Evolutionary conservation across 2,888 invertebrate genomes (phyloP).

Genomic region (Hirtodrosophila histrioides): DNA sequence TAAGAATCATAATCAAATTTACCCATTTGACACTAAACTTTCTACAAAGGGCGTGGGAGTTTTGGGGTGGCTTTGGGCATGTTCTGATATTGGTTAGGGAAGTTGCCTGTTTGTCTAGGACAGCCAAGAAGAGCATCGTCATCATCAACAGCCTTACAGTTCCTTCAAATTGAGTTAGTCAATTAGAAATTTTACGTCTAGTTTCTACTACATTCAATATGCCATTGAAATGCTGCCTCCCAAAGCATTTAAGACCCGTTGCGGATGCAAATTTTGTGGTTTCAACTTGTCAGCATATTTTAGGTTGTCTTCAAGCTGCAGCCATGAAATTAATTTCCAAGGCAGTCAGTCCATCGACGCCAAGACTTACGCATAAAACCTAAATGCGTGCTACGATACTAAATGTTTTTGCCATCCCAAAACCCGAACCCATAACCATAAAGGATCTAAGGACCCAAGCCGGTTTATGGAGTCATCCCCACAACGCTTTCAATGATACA

Average conservation of each 20-base stretch:
- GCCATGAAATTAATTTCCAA: constrained; percentile 15
- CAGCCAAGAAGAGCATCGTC: constrained; percentile 35
- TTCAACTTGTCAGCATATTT: constrained; percentile 45
- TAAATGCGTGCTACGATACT: constrained; percentile 16
- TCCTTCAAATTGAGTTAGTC: constrained; percentile 73
- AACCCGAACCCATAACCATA: constrained; percentile 34
- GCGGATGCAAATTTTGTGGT: constrained; percentile 54
- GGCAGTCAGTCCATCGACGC: background rate
- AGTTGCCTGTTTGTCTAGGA: constrained; percentile 37
- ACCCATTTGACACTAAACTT: constrained; percentile 78
- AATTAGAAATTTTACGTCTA: constrained; percentile 70
- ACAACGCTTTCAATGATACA: constrained; percentile 58
- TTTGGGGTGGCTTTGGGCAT: background rate
- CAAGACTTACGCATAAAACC: constrained; percentile 17
- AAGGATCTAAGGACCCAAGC: constrained; percentile 25
- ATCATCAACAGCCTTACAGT: constrained; percentile 33
- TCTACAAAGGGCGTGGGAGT: constrained; percentile 21
- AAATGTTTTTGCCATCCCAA: background rate
- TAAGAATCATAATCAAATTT: constrained; percentile 75
- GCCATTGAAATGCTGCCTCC: constrained; percentile 42
- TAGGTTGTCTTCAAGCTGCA: constrained; percentile 12
- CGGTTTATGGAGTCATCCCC: constrained; percentile 50
- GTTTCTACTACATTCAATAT: constrained; percentile 62
- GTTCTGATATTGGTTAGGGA: background rate
- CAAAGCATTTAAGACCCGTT: constrained; percentile 27